Evolutionary conservation across 2,888 invertebrate genomes (phyloP).

Genomic region (Drosophila antonietae): DNA sequence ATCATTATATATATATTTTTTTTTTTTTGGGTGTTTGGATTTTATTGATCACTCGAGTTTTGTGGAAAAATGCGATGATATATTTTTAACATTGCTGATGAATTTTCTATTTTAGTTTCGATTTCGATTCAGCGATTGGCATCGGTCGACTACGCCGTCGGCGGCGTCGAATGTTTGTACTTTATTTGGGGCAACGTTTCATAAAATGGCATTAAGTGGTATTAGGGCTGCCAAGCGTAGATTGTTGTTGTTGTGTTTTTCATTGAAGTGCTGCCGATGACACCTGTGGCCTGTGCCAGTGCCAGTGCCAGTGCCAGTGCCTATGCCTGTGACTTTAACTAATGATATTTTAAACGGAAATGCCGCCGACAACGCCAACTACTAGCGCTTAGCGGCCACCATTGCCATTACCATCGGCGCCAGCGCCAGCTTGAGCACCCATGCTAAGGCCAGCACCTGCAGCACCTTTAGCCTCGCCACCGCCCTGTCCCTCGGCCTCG

Average conservation of each 20-base stretch:
- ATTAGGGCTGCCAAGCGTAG: conserved; percentile 62
- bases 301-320: neutral
- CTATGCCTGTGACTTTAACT: conserved; percentile 18
- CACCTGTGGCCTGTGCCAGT: conserved; percentile 15
- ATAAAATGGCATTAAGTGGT: conserved; percentile 71
- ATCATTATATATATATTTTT: conserved; percentile 21
- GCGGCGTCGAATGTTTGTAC: conserved; percentile 26
- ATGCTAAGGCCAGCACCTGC: conserved; percentile 26
- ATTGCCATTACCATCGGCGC: conserved; percentile 16
- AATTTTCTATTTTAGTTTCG: conserved; percentile 67
- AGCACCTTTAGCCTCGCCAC: conserved; percentile 32
- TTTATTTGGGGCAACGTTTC: conserved; percentile 41
- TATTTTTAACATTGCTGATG: conserved; percentile 71
- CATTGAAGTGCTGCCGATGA: conserved; percentile 46
- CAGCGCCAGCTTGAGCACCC: conserved; percentile 45
- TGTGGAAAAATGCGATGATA: conserved; percentile 59
- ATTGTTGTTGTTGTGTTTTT: conserved; percentile 10
- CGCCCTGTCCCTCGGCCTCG: conserved; percentile 7
- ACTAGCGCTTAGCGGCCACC: conserved; percentile 30
- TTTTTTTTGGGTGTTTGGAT: conserved; percentile 20
- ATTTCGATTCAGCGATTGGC: conserved; percentile 40
- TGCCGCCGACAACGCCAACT: conserved; percentile 10
- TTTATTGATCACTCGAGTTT: conserved; percentile 73
- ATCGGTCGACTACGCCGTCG: conserved; percentile 23
- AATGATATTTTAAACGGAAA: conserved; percentile 33